Evolutionary conservation across 2,113 vertebrate species (phyloP).

Genomic region (Brevimyrus niger): DNA sequence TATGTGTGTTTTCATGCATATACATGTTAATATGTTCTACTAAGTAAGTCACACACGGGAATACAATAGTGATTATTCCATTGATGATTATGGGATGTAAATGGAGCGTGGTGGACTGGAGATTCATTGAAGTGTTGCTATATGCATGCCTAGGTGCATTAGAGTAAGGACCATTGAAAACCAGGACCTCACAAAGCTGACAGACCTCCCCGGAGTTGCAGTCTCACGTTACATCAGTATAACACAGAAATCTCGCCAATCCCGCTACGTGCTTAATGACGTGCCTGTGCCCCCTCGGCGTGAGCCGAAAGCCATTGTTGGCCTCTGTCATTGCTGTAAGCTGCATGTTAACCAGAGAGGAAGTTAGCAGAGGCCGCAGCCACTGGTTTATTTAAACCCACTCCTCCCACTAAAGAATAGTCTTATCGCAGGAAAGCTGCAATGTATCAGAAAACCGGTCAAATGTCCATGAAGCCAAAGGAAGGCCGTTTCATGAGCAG

Average conservation of each 20-base stretch:
- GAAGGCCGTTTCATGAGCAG: neutral
- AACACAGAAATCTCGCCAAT: neutral
- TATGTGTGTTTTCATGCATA: conserved; percentile 33
- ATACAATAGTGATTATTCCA: neutral
- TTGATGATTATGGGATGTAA: neutral
- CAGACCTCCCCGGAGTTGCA: neutral
- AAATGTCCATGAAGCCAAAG: neutral
- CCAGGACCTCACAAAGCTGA: neutral
- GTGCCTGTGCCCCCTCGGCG: neutral
- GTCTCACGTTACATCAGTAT: neutral
- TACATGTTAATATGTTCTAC: conserved; percentile 30
- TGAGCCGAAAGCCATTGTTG: neutral
- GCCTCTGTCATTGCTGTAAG: neutral
- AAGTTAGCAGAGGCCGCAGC: neutral
- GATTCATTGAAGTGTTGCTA: neutral
- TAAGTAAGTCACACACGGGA: neutral
- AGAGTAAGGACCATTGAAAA: neutral
- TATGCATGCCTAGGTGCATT: neutral
- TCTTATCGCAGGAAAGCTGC: neutral
- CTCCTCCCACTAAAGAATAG: neutral
- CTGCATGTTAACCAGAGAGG: neutral
- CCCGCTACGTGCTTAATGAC: neutral
- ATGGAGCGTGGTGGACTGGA: neutral
- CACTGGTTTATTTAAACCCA: neutral
- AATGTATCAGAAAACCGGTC: neutral